Conservation (phyloP, 2,113 vertebrate species). For the Rana temporaria region DNA sequence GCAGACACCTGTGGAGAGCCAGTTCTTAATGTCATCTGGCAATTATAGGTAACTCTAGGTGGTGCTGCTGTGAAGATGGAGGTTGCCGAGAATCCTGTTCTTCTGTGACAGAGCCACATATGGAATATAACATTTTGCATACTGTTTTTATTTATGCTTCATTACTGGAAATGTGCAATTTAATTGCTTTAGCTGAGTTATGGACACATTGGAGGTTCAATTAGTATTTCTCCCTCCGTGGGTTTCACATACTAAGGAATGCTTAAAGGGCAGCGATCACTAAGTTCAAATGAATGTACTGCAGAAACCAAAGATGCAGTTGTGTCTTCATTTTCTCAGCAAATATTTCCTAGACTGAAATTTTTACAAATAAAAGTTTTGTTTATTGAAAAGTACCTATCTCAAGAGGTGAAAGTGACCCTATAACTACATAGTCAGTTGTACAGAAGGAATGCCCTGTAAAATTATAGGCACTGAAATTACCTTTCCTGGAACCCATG, state of each 20-base stretch:
- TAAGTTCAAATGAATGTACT: too few species aligned
- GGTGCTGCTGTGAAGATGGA: conserved; percentile 1
- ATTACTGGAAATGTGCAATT: conserved; percentile 33
- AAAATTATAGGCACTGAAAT: too few species aligned
- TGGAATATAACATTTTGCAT: conserved; percentile 41
- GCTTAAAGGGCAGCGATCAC: background rate
- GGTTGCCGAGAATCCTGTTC: background rate
- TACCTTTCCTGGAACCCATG: too few species aligned
- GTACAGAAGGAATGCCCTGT: too few species aligned
- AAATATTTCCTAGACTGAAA: too few species aligned
- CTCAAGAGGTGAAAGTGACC: too few species aligned
- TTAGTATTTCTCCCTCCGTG: conserved; percentile 1
- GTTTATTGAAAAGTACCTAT: too few species aligned
- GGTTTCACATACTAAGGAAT: conserved; percentile 1
- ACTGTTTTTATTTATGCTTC: conserved; percentile 48
- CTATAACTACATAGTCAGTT: too few species aligned
- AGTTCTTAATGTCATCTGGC: conserved; percentile 11
- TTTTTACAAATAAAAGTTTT: too few species aligned
- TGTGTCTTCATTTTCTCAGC: too few species aligned
- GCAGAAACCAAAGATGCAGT: too few species aligned
- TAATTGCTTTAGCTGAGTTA: conserved; percentile 38
- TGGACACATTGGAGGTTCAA: conserved; percentile 25
- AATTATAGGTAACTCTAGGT: conserved; percentile 43
- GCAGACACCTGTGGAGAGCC: conserved; percentile 9
- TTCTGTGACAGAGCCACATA: conserved; percentile 1